Evolutionary conservation across 2,888 invertebrate species (phyloP), one percentile per base, ranked within the genome.

Genomic region (Troides oblongomaculatus): DNA sequence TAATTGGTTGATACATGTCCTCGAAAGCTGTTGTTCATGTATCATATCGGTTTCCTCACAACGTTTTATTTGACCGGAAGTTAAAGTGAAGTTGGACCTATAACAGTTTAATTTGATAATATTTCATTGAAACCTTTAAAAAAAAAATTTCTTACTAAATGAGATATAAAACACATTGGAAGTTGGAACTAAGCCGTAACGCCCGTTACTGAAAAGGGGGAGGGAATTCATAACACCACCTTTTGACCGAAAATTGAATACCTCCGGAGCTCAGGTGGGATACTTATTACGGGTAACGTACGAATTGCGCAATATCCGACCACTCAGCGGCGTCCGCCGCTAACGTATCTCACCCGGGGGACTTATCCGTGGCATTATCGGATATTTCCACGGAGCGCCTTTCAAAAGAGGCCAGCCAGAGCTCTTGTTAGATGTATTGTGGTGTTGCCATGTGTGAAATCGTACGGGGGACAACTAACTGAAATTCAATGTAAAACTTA

Each of bases 261-360:
- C 60, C 56, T 25, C 36, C 64, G 23, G 60, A 64, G 64, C 64
- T 64, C 69, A 69, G 69, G 59, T 64, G 69, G 69, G 61, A 60
- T 69, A 61, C 60, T 61, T 69, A 64, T 69, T 64, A 69, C 64
- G 59, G 7, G 18, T 61, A 64, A 64, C 64, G 63, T 64, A 61
- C 69, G 69, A 69, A 69, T 64, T 69, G 69, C 64, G 69, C 64
- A 61, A 69, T 69, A 69, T 69, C 64, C 69, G 60, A 61, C 64
- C 64, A 69, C 69, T 69, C 69, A 61, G 59, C 59, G 25, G 53
- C 53, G 69, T 59, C 63, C 64, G 59, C 36, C 46, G 43, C 68
- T 60, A 59, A 72, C 72, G 69, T 70, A 76, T 76, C 64, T 71
- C 68, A 30, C 74, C 72, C 72, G 67, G 46, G 75, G 74, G 76